A percentile compares a stretch with the other conserved stretches of the same genome.
Evolutionary conservation across 2,888 invertebrate species (phyloP).

Genomic region (Sarcophaga carnaria): DNA sequence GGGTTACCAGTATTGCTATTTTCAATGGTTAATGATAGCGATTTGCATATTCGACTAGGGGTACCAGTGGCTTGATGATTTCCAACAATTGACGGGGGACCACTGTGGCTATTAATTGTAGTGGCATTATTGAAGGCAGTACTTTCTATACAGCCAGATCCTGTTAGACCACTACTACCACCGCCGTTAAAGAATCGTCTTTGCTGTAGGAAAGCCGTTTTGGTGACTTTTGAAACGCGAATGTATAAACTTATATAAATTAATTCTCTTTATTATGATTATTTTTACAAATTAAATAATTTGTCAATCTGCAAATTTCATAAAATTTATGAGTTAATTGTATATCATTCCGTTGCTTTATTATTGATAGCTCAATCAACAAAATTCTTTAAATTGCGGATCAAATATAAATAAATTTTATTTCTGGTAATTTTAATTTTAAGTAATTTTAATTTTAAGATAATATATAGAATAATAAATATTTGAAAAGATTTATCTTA

Average conservation of each 20-base stretch:
- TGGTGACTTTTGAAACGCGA: conserved; percentile 20
- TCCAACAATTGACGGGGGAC: conserved; percentile 4
- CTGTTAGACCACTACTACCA: conserved; percentile 43
- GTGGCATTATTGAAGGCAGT: background rate
- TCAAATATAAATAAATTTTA: too few species aligned
- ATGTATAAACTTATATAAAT: background rate
- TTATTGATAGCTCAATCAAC: too few species aligned
- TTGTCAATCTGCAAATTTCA: background rate
- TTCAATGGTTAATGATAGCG: conserved; percentile 7
- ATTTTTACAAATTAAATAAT: background rate
- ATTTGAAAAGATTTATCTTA: too few species aligned
- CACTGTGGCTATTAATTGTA: background rate
- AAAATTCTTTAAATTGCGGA: too few species aligned
- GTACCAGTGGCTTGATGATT: conserved; percentile 4
- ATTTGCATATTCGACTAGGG: conserved; percentile 12
- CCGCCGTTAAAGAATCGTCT: conserved; percentile 61
- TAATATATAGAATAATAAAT: too few species aligned
- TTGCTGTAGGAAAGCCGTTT: conserved; percentile 68
- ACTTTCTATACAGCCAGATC: conserved; percentile 40
- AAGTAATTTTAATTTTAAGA: too few species aligned
- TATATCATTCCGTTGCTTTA: too few species aligned
- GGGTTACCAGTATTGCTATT: conserved; percentile 22
- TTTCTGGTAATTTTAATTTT: too few species aligned
- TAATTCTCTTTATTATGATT: background rate
- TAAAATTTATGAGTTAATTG: too few species aligned